phyloP scores from a whole-genome alignment of 2,113 vertebrate genomes.

The Salvelinus alpinus region DNA sequence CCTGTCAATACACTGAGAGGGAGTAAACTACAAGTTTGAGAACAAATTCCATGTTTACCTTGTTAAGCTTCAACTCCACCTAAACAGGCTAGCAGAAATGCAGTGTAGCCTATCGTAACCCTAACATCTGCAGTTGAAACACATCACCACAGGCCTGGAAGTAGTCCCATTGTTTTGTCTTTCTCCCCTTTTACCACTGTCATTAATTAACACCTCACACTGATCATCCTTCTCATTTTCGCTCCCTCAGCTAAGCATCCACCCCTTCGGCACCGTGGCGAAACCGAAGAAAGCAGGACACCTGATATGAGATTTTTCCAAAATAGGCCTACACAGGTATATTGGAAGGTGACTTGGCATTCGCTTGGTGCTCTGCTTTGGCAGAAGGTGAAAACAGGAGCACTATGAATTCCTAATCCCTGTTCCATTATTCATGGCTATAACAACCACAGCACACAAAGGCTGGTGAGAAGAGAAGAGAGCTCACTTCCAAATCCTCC shows the following conservation, averaged over 20 bases:
- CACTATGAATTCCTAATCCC: conserved; percentile 43
- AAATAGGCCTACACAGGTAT: conserved; percentile 24
- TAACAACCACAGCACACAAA: conserved; percentile 41
- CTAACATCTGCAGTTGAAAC: too few species aligned
- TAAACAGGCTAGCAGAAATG: neutral
- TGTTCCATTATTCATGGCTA: conserved; percentile 50
- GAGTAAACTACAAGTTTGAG: too few species aligned
- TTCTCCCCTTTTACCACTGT: too few species aligned
- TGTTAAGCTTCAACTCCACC: neutral
- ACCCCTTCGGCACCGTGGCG: too few species aligned
- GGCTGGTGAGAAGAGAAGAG: conserved; percentile 20
- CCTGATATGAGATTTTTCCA: conserved; percentile 29
- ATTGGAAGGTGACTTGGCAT: neutral
- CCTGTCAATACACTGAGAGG: too few species aligned
- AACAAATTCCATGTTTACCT: neutral
- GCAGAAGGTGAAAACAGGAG: conserved; percentile 45
- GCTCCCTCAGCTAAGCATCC: neutral
- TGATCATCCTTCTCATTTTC: neutral
- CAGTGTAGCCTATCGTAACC: neutral
- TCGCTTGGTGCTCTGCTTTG: neutral
- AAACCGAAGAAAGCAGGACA: neutral
- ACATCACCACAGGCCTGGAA: too few species aligned
- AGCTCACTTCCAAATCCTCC: conserved; percentile 49
- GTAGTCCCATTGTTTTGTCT: too few species aligned
- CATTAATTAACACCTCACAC: neutral